Base-by-base conservation (phyloP, 2,797 vertebrate genomes). In the Pterois miles region DNA sequence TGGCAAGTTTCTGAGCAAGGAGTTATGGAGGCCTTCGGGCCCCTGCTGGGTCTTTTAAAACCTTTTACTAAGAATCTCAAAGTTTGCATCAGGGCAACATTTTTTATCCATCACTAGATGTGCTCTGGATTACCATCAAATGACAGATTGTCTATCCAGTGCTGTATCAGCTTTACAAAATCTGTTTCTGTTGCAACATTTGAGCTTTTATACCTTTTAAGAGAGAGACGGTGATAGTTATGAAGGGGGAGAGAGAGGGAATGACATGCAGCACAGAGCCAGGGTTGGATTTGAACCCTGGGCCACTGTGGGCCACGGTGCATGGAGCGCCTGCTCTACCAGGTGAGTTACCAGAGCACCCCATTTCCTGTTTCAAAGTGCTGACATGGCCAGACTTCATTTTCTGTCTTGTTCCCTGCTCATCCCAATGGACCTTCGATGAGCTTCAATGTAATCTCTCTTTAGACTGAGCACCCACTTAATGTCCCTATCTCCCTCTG, bases 21-120 rank as follows among this genome's bases (percentile, higher is more conserved):
- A 71, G 20, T 58, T 69, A 70, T 48, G 3, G 34, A 75, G 65
- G 71, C 64, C 77, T 80, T 64, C 22, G 6, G 85, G 86, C 71
- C 27, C 18, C 22, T 18, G 58, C n/a, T 66, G 16, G 14, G 22
- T 11, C 34, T 66, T 78, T 81, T 22, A 25, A 76, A 86, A 13
- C 4, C 13, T 9, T 57, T 66, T 62, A 76, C 57, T 25, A 22
- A 79, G 74, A 85, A 77, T 71, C 29, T 79, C 70, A 75, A 75
- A 22, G 22, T 46, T 70, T 83, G 54, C 65, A 58, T 74, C 33
- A 70, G 18, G 52, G 56, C 54, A 81, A 74, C 34, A 73, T 64
- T 82, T 82, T 76, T 89, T 74, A 83, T 72, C 33, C 27, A 77
- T 85, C 78, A 82, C 72, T 59, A 64, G 65, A 64, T 74, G 62